A percentile compares a stretch with the other conserved stretches of the same genome.
Conservation (phyloP, 2,113 vertebrate genomes). For the Acinonyx jubatus region DNA sequence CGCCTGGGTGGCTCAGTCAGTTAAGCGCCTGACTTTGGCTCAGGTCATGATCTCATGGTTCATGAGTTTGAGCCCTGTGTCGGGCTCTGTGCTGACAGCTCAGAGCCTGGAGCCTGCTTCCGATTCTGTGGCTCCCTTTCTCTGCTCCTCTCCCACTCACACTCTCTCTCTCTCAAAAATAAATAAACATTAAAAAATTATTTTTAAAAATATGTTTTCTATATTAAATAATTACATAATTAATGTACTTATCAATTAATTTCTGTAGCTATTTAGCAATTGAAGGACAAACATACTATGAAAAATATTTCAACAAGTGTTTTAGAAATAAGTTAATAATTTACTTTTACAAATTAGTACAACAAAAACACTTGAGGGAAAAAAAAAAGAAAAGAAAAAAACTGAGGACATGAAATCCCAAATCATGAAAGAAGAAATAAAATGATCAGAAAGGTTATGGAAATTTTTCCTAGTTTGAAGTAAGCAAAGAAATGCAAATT, state of each 20-base stretch:
- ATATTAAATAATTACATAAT: neutral
- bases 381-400: constrained; percentile 24
- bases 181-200: too few relatives aligned
- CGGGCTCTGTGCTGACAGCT: too few relatives aligned
- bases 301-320: constrained; percentile 6
- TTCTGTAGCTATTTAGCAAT: neutral
- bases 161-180: too few relatives aligned
- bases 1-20: too few relatives aligned
- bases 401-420: neutral
- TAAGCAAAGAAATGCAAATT: constrained; percentile 8
- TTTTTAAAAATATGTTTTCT: neutral
- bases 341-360: neutral
- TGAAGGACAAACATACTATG: neutral
- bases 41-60: too few relatives aligned
- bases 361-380: neutral
- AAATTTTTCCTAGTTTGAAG: neutral
- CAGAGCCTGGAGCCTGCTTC: too few relatives aligned
- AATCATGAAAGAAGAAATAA: constrained; percentile 17
- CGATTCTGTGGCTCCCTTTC: too few relatives aligned
- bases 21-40: too few relatives aligned
- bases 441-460: neutral
- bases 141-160: too few relatives aligned
- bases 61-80: too few relatives aligned
- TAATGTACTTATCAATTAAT: neutral
- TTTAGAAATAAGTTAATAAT: constrained; percentile 9